Evolutionary conservation across 2,888 invertebrate genomes (phyloP).

Genomic region (Ophion obscuratus): DNA sequence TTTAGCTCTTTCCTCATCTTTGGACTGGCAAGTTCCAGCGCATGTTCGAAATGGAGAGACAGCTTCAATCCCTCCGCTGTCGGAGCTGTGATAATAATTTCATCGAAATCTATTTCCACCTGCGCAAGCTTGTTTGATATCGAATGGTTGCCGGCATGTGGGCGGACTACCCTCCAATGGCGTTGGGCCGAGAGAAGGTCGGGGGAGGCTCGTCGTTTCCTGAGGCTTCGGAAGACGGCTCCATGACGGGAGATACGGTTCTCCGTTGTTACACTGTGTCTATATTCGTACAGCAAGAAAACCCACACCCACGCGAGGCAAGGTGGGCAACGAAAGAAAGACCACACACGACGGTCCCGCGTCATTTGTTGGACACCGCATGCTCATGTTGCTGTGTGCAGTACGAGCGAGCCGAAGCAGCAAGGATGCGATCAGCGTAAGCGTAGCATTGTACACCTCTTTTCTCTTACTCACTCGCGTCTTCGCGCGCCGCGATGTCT

Average conservation of each 20-base stretch:
- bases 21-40: conserved; percentile 16
- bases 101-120: conserved; percentile 54
- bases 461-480: conserved; percentile 23
- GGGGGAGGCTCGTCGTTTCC: conserved; percentile 57
- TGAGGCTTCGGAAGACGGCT: conserved; percentile 55
- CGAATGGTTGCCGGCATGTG: conserved; percentile 35
- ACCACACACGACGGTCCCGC: conserved; percentile 82
- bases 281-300: conserved; percentile 59
- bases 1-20: conserved; percentile 46
- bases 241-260: conserved; percentile 63
- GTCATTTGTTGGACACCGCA: conserved; percentile 83
- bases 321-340: conserved; percentile 68
- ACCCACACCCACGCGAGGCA: conserved; percentile 80
- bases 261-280: conserved; percentile 26
- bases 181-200: conserved; percentile 27
- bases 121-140: conserved; percentile 51
- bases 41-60: conserved; percentile 16
- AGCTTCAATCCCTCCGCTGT: conserved; percentile 2
- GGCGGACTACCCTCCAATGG: conserved; percentile 30
- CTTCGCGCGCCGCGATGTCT: conserved; percentile 74
- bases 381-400: conserved; percentile 78
- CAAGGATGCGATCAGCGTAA: conserved; percentile 59
- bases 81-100: conserved; percentile 41
- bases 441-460: conserved; percentile 78
- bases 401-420: conserved; percentile 18